Conservation (phyloP, 2,888 invertebrate species). For the Plebejus anna region DNA sequence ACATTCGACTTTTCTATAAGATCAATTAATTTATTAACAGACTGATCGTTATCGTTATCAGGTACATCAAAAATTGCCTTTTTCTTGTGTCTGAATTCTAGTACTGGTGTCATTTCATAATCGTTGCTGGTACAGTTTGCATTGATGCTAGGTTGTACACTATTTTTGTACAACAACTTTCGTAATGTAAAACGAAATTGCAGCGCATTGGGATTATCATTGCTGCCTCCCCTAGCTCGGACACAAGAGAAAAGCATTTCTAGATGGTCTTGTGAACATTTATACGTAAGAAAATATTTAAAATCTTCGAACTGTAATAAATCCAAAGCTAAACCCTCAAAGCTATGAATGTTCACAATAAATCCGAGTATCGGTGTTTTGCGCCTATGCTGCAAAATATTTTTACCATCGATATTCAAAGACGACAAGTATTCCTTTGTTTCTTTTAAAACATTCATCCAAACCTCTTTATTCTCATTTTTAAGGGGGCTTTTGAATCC, state of each 20-base stretch:
- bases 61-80: neutral
- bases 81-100: neutral
- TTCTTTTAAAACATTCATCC: neutral
- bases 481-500: neutral
- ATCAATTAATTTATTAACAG: neutral
- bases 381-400: neutral
- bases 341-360: constrained; percentile 15
- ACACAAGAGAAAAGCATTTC: constrained; percentile 20
- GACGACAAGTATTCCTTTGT: neutral
- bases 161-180: constrained; percentile 24
- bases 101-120: constrained; percentile 15
- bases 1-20: neutral
- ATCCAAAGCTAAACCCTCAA: constrained; percentile 3
- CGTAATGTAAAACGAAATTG: constrained; percentile 8
- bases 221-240: neutral
- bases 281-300: constrained; percentile 21
- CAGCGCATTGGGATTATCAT: constrained; percentile 20
- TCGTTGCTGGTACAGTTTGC: neutral
- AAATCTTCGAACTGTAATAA: neutral
- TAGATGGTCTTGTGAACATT: constrained; percentile 17
- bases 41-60: neutral
- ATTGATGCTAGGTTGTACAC: constrained; percentile 24
- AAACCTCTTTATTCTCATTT: neutral
- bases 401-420: neutral
- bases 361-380: constrained; percentile 19